phyloP scores from a whole-genome alignment of 2,797 vertebrate genomes.

The Streptopelia turtur region DNA sequence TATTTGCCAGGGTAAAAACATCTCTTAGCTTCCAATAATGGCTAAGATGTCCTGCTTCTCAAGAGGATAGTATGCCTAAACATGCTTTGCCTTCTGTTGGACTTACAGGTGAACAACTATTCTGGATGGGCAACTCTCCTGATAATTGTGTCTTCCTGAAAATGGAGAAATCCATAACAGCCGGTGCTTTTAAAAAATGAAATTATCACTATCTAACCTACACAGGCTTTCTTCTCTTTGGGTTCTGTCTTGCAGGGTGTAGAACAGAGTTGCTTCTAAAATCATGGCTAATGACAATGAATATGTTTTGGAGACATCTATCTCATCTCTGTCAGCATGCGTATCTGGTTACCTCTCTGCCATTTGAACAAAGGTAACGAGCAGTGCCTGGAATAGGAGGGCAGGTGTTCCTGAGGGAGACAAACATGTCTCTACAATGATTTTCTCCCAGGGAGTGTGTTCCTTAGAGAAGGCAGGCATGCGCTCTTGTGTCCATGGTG shows the following conservation, averaged over 20 bases:
- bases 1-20: neutral
- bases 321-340: neutral
- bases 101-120: neutral
- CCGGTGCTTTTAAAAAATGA: neutral
- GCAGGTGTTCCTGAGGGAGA: neutral
- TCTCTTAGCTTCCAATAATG: neutral
- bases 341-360: neutral
- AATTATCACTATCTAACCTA: neutral
- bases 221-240: neutral
- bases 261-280: neutral
- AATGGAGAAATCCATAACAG: neutral
- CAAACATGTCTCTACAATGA: accelerated
- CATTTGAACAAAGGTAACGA: neutral
- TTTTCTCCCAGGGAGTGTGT: neutral
- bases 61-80: neutral
- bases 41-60: neutral
- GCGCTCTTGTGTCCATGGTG: neutral
- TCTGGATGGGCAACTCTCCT: neutral
- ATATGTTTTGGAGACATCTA: neutral
- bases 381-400: neutral
- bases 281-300: neutral
- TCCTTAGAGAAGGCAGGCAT: neutral
- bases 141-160: neutral
- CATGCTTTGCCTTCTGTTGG: neutral
- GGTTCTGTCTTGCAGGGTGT: neutral